These are phyloP conservation scores for Poeciliopsis retropinna DNA, from an alignment of 2,113 vertebrate genomes.

Conservation along the genomic window DNA sequence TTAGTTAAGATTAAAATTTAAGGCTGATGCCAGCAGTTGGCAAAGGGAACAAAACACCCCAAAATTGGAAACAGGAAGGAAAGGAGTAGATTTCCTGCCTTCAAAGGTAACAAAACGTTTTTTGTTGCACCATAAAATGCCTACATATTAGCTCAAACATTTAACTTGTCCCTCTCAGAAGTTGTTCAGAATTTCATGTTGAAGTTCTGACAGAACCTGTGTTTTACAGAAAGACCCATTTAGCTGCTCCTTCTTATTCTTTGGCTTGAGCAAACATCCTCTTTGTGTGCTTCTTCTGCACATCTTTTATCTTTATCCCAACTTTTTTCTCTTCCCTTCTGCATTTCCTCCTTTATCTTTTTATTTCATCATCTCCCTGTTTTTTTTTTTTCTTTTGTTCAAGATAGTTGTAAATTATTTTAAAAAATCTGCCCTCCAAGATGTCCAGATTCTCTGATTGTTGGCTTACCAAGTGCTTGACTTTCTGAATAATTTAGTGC, in stretches of 20 bases:
- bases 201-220: not conserved
- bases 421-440: not conserved
- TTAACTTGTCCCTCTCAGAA: not conserved
- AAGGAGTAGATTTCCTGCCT: constrained; percentile 3
- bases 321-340: not conserved
- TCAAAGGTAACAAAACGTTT: constrained; percentile 8
- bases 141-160: not conserved
- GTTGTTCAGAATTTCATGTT: not conserved
- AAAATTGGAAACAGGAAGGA: constrained; percentile 7
- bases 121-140: not conserved
- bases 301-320: not conserved
- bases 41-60: not conserved
- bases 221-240: not conserved
- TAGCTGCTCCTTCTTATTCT: not conserved
- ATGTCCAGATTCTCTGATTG: not conserved
- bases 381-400: not conserved
- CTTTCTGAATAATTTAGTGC: constrained; percentile 41
- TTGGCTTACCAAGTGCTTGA: constrained; percentile 10
- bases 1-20: not conserved
- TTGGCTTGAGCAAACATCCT: not conserved
- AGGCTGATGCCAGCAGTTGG: not conserved
- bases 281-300: not conserved
- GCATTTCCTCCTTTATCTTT: not conserved
- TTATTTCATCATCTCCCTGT: not conserved
- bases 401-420: not conserved